Conservation (phyloP, 2,888 invertebrate species). For the Anagyrus pseudococci region DNA sequence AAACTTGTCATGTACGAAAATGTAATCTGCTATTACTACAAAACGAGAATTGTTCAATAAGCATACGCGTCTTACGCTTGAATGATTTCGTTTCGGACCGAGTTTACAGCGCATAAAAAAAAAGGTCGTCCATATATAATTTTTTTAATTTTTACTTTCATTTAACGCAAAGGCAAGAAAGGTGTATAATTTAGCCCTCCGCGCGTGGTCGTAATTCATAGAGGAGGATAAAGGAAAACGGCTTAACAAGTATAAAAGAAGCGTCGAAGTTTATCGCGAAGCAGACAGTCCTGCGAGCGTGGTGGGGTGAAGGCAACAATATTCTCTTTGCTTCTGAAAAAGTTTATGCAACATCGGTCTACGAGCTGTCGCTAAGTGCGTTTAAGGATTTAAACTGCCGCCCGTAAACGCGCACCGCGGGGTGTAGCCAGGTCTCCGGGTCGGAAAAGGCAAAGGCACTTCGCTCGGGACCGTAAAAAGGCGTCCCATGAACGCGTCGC, state of each 20-base stretch:
- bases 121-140: too few species aligned
- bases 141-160: too few species aligned
- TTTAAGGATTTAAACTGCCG: constrained; percentile 42
- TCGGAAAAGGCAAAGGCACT: too few species aligned
- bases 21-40: too few species aligned
- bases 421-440: constrained; percentile 11
- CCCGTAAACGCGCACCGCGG: constrained; percentile 21
- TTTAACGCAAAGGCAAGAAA: too few species aligned
- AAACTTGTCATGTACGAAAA: too few species aligned
- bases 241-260: background rate
- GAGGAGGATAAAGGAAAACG: background rate
- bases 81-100: too few species aligned
- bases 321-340: background rate
- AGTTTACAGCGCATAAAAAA: too few species aligned
- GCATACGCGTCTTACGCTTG: too few species aligned
- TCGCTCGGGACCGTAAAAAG: background rate
- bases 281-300: too few species aligned
- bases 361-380: constrained; percentile 41
- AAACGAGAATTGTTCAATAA: too few species aligned
- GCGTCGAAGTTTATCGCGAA: background rate
- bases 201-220: background rate
- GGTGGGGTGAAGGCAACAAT: background rate
- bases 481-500: constrained; percentile 10
- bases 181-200: background rate
- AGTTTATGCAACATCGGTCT: constrained; percentile 41